Evolutionary conservation across 2,888 invertebrate genomes (phyloP), one percentile per base, ranked within the genome.

Genomic region (Odiellus spinosus): DNA sequence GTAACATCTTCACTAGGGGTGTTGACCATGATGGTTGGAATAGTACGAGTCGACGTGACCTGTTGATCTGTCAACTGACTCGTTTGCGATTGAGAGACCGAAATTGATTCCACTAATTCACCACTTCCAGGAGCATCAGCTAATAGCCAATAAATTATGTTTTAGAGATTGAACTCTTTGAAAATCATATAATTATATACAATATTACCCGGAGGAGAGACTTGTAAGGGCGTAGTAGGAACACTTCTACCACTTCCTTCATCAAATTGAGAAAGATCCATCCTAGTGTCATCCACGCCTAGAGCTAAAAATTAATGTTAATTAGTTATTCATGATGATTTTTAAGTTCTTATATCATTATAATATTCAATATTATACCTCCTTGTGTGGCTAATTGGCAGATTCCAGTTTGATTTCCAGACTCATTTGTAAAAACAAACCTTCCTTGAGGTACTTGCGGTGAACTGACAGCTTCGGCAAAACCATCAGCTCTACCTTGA

Each of bases 391-490:
- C 71, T 17, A 72, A 67, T 53, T 73, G 71, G 3, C 70, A 61
- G 14, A 63, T 53, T 15, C 61, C 62, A 72, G 19, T 69, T 70
- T 33, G 72, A 67, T 55, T 73, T 69, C 8, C 70, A 58, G 40
- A 63, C 51, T 17, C 60, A 59, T 76, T 76, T 10, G 60, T 58
- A 56, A 68, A 67, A 26, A 62, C 55, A 56, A 66, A 66, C 38
- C 64, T 56, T 53, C 60, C 62, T 46, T 53, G 55, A 10, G 62
- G 59, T 21, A 80, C 77, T 67, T 81, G 78, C 4, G 90, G 90
- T 0, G 90, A 90, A 63, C 87, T 87, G 34, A 90, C 83, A 40
- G 87, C 87, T 64, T 88, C 86, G 35, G 86, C 84, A 68, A 86
- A 86, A 45, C 85, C 86, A 64, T 88, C 87, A 51, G 75, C 78